phyloP scores from a whole-genome alignment of 2,888 invertebrate genomes.

The Athalia rosae region DNA sequence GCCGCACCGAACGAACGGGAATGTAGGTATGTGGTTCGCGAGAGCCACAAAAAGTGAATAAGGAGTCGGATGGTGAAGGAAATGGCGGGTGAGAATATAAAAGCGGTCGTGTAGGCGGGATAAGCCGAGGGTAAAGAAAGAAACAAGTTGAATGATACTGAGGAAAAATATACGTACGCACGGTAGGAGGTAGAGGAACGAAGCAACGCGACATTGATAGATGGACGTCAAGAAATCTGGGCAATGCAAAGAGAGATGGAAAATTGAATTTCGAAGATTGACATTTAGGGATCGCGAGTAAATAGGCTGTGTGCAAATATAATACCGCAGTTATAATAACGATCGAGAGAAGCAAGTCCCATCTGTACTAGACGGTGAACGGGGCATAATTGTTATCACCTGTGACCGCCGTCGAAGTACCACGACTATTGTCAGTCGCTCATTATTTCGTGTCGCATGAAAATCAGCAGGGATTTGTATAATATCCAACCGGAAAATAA shows the following conservation, averaged over 20 bases:
- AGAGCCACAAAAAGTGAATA: neutral
- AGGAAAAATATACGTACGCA: neutral
- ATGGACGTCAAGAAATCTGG: neutral
- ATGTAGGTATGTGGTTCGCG: conserved; percentile 21
- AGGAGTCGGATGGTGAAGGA: neutral
- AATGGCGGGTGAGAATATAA: conserved; percentile 10
- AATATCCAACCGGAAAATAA: neutral
- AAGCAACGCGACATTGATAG: neutral
- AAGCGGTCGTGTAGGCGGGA: conserved; percentile 42
- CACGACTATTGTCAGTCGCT: conserved; percentile 13
- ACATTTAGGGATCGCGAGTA: neutral
- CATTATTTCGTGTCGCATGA: conserved; percentile 29
- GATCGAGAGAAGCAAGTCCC: conserved; percentile 4
- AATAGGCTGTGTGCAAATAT: too few relatives aligned
- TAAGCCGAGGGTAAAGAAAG: conserved; percentile 31
- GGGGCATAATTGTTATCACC: too few relatives aligned
- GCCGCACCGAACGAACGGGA: conserved; percentile 47
- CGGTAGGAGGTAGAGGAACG: neutral
- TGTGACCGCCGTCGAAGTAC: neutral
- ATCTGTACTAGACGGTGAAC: neutral
- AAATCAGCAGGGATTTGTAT: conserved; percentile 12
- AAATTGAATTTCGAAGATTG: conserved; percentile 2
- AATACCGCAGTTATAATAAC: neutral
- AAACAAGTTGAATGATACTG: conserved; percentile 28
- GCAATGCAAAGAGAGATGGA: neutral